Evolutionary conservation across 1,140 invertebrate species (phyloP).

Genomic region (Telenomus remus): DNA sequence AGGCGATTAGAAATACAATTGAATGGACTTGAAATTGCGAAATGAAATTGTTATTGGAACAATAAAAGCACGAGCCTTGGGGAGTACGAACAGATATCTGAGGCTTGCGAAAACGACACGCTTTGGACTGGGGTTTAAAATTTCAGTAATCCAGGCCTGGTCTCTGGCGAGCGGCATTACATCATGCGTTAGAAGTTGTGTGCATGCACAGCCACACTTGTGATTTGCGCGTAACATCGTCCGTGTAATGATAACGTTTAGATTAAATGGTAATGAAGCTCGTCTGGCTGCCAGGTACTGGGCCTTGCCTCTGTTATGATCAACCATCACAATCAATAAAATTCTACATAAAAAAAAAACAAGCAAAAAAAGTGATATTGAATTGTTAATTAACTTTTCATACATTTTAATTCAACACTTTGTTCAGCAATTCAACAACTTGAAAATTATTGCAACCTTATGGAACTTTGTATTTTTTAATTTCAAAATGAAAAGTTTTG

Average conservation of each 20-base stretch:
- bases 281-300: background rate
- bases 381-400: too few species aligned
- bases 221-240: slow-evolving; percentile 14
- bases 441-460: too few species aligned
- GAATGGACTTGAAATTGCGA: slow-evolving; percentile 13
- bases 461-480: too few species aligned
- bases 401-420: too few species aligned
- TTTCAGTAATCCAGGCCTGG: slow-evolving; percentile 49
- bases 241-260: slow-evolving; percentile 17
- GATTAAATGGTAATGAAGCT: slow-evolving; percentile 22
- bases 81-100: slow-evolving; percentile 24
- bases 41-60: slow-evolving; percentile 11
- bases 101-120: slow-evolving; percentile 31
- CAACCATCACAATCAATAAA: too few species aligned
- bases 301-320: too few species aligned
- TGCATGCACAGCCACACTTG: background rate
- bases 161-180: slow-evolving; percentile 27
- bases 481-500: too few species aligned
- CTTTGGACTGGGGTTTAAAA: slow-evolving; percentile 42
- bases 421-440: too few species aligned
- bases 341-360: too few species aligned
- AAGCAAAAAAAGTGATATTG: too few species aligned
- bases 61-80: slow-evolving; percentile 15
- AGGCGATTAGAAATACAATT: slow-evolving; percentile 32
- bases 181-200: slow-evolving; percentile 35